Base-by-base conservation (phyloP, 2,797 vertebrate species). In the Pangasius larnaudii region DNA sequence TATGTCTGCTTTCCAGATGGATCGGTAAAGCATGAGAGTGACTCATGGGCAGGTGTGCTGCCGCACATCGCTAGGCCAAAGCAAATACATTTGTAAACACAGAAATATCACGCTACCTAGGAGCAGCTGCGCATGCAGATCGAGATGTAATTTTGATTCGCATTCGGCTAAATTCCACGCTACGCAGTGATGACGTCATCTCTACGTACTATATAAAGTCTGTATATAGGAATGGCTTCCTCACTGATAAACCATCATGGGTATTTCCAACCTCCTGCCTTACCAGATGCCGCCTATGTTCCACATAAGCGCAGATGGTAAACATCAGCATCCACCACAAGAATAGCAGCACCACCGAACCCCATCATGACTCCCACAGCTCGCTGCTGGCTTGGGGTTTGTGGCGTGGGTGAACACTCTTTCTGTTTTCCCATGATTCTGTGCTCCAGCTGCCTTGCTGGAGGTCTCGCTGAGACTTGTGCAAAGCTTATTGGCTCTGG, bases 1-100 rank as follows among this genome's bases (percentile, higher is more conserved):
- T 86, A 77, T 83, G 81, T 89, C 61, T 61, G 86, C 36, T 67
- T 87, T 88, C 86, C 87, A 90, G 89, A 72, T 82, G 84, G 81
- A 85, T 88, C 49, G 39, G 58, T 58, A 18, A 85, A 85, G 74
- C 53, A 74, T 89, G 42, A 83, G 36, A 65, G n/a, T 92, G 88
- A 90, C 89, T 90, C 88, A 92, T 71, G 22, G 58, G 59, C 82
- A 86, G 59, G 74, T 88, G 79, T 67, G 74, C 69, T 56, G 69
- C 72, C 78, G 85, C 78, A 85, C 56, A 61, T 58, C 11, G 24
- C 51, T 71, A 36, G 14, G 67, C 88, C 82, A 69, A 80, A 85
- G 16, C 75, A 56, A 58, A 63, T 83, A 79, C 39, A 30, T 83
- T 19, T 77, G 81, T 56, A 84, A 88, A 88, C 81, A 77, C 3